Percentiles rank a stretch among this genome's conserved stretches.
Conservation (phyloP, 2,113 vertebrate genomes). For the Myotis davidii region DNA sequence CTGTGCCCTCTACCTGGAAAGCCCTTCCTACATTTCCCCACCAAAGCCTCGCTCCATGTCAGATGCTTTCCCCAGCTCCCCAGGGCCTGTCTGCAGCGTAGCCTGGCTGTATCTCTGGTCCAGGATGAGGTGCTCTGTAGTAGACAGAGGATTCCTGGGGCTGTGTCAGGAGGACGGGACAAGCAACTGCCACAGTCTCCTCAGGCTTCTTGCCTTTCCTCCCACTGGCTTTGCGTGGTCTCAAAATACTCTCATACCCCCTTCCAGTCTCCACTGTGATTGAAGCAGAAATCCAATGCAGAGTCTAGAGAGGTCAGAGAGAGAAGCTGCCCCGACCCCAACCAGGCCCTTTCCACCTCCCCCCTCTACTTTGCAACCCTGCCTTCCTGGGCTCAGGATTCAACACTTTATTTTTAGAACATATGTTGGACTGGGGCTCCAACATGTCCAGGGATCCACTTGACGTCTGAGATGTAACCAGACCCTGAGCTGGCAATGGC, state of each 20-base stretch:
- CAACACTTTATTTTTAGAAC: constrained; percentile 51
- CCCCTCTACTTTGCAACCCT: not conserved
- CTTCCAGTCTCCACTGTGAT: not conserved
- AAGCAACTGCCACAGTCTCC: not conserved
- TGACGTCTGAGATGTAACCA: constrained; percentile 18
- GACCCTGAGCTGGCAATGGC: not conserved
- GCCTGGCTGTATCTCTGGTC: not conserved
- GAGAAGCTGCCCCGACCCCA: too few species aligned
- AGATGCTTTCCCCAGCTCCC: not conserved
- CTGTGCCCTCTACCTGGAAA: not conserved
- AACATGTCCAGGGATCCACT: not conserved
- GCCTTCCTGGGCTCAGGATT: not conserved
- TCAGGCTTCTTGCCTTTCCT: not conserved
- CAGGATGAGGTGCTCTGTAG: not conserved
- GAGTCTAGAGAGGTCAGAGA: not conserved
- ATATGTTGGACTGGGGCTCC: not conserved
- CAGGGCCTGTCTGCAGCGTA: not conserved
- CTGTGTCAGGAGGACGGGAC: not conserved
- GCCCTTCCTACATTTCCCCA: not conserved
- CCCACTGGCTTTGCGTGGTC: not conserved
- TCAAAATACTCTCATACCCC: not conserved
- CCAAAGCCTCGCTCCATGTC: not conserved
- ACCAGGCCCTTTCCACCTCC: not conserved
- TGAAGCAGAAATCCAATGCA: not conserved
- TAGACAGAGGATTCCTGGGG: not conserved